Evolutionary conservation across 2,113 vertebrate genomes (phyloP).

Genomic region (Halcyon malimbica): DNA sequence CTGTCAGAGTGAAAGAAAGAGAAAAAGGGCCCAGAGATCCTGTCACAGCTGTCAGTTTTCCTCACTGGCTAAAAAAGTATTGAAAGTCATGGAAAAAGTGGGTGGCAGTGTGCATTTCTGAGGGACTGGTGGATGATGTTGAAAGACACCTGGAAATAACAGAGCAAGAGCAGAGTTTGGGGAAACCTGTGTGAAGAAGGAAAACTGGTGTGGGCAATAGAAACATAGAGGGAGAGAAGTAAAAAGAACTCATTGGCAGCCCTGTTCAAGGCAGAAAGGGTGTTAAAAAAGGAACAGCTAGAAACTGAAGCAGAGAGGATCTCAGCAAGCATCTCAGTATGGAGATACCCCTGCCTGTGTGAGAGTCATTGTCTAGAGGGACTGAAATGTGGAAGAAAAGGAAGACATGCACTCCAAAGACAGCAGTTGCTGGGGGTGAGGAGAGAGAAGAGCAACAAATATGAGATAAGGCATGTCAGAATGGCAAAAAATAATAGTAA

Average conservation of each 20-base stretch:
- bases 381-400: not conserved
- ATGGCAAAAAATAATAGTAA: not conserved
- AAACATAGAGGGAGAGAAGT: not conserved
- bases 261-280: not conserved
- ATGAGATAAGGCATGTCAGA: not conserved
- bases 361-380: not conserved
- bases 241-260: not conserved
- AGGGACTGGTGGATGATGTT: not conserved
- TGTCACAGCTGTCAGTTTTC: not conserved
- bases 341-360: not conserved
- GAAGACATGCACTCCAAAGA: not conserved
- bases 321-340: not conserved
- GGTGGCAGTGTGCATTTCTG: not conserved
- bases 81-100: not conserved
- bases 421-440: not conserved
- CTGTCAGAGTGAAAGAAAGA: not conserved
- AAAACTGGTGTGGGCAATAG: not conserved
- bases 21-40: not conserved
- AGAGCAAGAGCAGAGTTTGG: not conserved
- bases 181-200: not conserved
- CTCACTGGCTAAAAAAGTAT: not conserved
- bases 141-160: not conserved
- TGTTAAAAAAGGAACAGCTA: not conserved
- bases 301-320: not conserved
- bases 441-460: not conserved